Base-by-base conservation (phyloP, 2,797 vertebrate species). In the Urophycis tenuis region DNA sequence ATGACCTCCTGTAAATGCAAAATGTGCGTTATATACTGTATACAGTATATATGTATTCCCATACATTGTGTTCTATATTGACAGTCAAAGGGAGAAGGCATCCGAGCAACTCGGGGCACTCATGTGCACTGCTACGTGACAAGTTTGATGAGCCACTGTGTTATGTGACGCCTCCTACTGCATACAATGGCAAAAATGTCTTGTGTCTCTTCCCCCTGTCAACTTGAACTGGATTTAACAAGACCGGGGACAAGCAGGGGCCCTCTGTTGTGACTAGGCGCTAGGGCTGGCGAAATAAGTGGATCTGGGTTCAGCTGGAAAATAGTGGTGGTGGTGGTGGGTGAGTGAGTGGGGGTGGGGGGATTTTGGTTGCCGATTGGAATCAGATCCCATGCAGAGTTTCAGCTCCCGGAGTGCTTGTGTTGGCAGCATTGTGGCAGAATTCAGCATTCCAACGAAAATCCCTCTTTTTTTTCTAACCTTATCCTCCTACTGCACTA, bases 351-450 rank as follows among this genome's bases (percentile, higher is more conserved):
- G 81, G 83, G 31, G 31, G 81, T 84, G 34, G 79, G 31, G 45
- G 36, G 87, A 90, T 91, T 91, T 88, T 88, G 88, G 87, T 82
- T 84, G 87, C 81, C 90, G 90, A 92, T 91, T 90, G 89, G 78
- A 81, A 90, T 91, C 90, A 84, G 85, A 91, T 88, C 88, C 86
- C 86, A 86, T 85, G 85, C 85, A 81, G 89, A 5, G 85, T 85
- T 49, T 83, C 80, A 79, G 83, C 87, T 85, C 75, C 83, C 88
- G 88, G 90, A 91, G 91, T 93, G 92, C 91, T 92, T 92, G 85
- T 91, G 90, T 93, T 94, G 93, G 93, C 92, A 89, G 82, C 9
- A 36, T 49, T 76, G 76, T 53, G 29, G 87, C 85, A 81, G 87
- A 87, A 90, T 77, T 79, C 77, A 83, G 85, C 86, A 85, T 90